phyloP scores from a whole-genome alignment of 2,113 vertebrate genomes.

The Pipa parva region DNA sequence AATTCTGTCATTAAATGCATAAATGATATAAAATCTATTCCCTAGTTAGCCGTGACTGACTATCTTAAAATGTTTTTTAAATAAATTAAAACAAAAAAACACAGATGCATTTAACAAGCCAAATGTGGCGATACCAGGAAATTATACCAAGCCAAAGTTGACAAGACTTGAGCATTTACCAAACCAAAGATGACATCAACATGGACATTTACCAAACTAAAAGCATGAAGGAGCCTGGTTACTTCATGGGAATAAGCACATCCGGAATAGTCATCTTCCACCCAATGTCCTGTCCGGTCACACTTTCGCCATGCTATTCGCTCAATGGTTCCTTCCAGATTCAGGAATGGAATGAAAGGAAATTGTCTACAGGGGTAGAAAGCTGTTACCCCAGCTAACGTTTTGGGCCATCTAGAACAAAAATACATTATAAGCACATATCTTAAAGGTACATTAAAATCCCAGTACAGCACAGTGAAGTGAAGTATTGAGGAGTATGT shows the following conservation, averaged over 20 bases:
- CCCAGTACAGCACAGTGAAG: no score
- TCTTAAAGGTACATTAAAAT: neutral
- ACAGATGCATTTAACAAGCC: no score
- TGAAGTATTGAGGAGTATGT: no score
- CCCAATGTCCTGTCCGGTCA: conserved; percentile 74
- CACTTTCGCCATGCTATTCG: conserved; percentile 82
- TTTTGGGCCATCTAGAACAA: conserved; percentile 79
- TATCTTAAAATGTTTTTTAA: no score
- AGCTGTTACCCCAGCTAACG: conserved; percentile 75
- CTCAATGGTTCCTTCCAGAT: conserved; percentile 49
- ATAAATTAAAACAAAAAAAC: no score
- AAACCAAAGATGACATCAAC: no score
- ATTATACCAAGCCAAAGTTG: no score
- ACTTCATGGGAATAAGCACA: conserved; percentile 79
- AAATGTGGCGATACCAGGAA: no score
- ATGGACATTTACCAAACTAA: conserved; percentile 70
- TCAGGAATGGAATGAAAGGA: conserved; percentile 55
- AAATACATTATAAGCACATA: neutral
- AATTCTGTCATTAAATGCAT: no score
- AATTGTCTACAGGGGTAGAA: conserved; percentile 71
- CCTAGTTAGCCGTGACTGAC: no score
- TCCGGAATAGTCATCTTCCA: conserved; percentile 79
- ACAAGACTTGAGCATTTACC: no score
- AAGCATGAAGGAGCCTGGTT: conserved; percentile 78
- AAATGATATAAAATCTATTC: no score